A percentile compares a stretch with the other conserved stretches of the same genome.
Evolutionary conservation across 2,113 vertebrate species (phyloP).

Genomic region (Bucco capensis): DNA sequence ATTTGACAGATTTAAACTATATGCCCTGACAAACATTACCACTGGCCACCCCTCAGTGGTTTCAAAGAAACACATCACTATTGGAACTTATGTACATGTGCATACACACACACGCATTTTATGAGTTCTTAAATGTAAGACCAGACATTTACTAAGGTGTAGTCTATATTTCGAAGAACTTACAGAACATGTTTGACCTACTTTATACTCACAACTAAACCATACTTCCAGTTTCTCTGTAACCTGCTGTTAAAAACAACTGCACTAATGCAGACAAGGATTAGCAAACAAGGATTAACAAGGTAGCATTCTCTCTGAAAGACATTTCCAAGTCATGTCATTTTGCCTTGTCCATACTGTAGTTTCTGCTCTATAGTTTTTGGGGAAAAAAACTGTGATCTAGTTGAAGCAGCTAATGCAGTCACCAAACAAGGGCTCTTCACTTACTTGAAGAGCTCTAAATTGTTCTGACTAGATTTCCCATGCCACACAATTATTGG

Average conservation of each 20-base stretch:
- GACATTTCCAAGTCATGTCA: neutral
- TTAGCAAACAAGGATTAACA: slow-evolving; percentile 18
- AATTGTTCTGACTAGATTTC: neutral
- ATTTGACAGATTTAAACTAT: neutral
- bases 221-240: neutral
- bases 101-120: neutral
- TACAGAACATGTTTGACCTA: neutral
- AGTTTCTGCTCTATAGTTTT: neutral
- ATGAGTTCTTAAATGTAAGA: neutral
- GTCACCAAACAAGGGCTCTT: neutral
- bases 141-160: neutral
- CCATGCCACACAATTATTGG: neutral
- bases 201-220: neutral
- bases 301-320: neutral
- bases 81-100: no score
- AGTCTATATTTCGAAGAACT: neutral
- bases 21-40: neutral
- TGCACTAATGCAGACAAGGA: neutral
- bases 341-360: neutral
- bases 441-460: neutral
- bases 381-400: neutral
- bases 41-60: neutral
- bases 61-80: neutral
- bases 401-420: neutral
- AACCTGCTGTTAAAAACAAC: slow-evolving; percentile 7